These are phyloP conservation scores for Oscheius sp. DNA, from an alignment of 2,888 invertebrate species.

Conservation along the genomic window DNA sequence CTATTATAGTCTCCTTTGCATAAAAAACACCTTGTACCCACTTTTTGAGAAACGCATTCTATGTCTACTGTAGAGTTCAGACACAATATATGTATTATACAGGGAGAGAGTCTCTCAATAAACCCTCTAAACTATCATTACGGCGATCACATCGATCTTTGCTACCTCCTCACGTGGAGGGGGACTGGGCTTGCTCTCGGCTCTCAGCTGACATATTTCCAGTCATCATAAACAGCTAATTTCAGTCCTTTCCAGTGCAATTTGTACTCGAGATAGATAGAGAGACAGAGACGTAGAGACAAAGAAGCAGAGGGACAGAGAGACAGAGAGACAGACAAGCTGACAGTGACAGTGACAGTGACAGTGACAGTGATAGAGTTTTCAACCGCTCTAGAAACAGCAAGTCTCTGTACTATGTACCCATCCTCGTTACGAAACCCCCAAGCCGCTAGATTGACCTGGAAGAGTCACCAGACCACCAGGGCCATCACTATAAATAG, in stretches of 20 bases:
- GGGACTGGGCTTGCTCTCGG: background rate
- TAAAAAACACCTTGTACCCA: background rate
- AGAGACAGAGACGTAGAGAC: background rate
- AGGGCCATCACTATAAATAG: too few relatives aligned
- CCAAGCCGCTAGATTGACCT: too few relatives aligned
- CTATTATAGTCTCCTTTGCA: constrained; percentile 1
- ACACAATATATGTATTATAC: too few relatives aligned
- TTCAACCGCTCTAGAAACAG: background rate
- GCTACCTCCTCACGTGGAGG: background rate
- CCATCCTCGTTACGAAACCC: too few relatives aligned
- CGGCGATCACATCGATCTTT: constrained; percentile 22
- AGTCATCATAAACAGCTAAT: background rate
- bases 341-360: background rate
- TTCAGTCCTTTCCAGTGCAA: background rate
- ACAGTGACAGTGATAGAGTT: background rate
- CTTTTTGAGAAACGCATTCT: background rate
- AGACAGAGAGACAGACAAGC: background rate
- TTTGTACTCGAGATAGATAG: background rate
- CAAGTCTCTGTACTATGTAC: background rate
- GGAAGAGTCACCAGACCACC: too few relatives aligned
- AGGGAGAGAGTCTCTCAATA: background rate
- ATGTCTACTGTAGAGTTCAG: too few relatives aligned
- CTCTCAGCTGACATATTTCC: background rate
- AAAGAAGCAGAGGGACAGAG: background rate
- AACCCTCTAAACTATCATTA: constrained; percentile 10